Conservation (phyloP, 1,140 invertebrate genomes). For the Zaprionus ghesquierei region DNA sequence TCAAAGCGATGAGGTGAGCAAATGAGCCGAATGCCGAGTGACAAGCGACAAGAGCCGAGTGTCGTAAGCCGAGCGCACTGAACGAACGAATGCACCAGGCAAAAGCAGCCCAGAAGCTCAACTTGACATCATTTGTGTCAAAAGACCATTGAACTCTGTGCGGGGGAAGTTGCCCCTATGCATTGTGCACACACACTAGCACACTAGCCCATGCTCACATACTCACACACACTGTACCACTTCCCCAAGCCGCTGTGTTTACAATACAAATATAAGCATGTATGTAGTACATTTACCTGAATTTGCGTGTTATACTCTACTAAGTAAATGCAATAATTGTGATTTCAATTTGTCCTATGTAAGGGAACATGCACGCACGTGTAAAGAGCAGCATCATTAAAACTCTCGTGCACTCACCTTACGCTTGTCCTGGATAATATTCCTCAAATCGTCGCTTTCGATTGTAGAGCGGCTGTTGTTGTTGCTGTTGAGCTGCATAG, state of each 20-base stretch:
- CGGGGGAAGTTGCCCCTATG: constrained; percentile 35
- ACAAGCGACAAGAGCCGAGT: background rate
- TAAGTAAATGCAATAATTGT: background rate
- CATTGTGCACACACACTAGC: background rate
- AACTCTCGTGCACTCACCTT: background rate
- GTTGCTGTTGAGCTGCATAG: background rate
- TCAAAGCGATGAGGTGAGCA: background rate
- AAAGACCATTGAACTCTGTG: constrained; percentile 82
- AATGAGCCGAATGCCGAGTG: constrained; percentile 27
- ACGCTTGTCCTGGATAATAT: background rate
- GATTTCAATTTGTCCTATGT: background rate
- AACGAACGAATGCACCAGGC: constrained; percentile 27
- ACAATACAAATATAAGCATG: too few relatives aligned
- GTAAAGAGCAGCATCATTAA: background rate
- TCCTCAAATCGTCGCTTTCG: background rate
- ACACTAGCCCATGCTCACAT: too few relatives aligned
- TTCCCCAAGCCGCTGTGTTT: background rate
- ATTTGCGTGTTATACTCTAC: background rate
- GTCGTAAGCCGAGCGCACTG: background rate
- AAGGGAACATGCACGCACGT: background rate
- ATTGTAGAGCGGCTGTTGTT: background rate
- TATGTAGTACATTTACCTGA: background rate
- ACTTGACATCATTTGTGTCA: constrained; percentile 82
- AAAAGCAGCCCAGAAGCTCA: constrained; percentile 58
- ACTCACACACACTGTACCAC: background rate